Evolutionary conservation across 1,140 invertebrate genomes (phyloP).

Genomic region (Tyrophagus putrescentiae): DNA sequence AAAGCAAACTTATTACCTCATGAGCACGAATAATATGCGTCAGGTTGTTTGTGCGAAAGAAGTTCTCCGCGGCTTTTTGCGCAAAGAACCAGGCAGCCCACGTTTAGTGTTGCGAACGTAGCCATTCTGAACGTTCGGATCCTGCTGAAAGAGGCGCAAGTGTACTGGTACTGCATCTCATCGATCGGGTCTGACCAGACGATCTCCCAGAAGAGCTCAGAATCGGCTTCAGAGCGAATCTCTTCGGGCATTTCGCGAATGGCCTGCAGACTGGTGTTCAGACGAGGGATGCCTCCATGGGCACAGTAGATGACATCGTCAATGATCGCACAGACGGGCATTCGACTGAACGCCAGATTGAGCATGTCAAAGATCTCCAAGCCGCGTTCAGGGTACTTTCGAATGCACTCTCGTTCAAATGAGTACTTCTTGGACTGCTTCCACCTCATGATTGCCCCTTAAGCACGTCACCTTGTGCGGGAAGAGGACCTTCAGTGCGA

Average conservation of each 20-base stretch:
- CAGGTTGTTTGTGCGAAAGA: constrained; percentile 46
- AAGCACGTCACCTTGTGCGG: constrained; percentile 46
- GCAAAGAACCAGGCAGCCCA: constrained; percentile 56
- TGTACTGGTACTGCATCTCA: constrained; percentile 21
- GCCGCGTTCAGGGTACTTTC: constrained; percentile 50
- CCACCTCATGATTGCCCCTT: constrained; percentile 49
- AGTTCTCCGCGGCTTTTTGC: constrained; percentile 46
- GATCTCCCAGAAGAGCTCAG: constrained; percentile 53
- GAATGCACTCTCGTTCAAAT: constrained; percentile 48
- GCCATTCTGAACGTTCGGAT: constrained; percentile 32
- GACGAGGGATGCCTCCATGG: constrained; percentile 57
- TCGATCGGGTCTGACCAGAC: constrained; percentile 60
- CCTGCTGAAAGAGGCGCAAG: neutral
- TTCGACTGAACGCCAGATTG: constrained; percentile 51
- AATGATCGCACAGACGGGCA: constrained; percentile 52
- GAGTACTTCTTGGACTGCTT: constrained; percentile 52
- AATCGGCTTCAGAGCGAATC: constrained; percentile 45
- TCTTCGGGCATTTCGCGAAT: constrained; percentile 40
- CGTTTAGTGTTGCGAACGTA: constrained; percentile 49
- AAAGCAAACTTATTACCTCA: too few species aligned
- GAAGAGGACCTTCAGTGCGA: constrained; percentile 46
- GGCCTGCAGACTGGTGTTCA: constrained; percentile 39
- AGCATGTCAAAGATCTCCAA: constrained; percentile 48
- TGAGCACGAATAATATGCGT: constrained; percentile 54
- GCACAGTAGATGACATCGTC: constrained; percentile 56